Evolutionary conservation across 2,113 vertebrate genomes (phyloP).

Genomic region (Hiodon tergisus): DNA sequence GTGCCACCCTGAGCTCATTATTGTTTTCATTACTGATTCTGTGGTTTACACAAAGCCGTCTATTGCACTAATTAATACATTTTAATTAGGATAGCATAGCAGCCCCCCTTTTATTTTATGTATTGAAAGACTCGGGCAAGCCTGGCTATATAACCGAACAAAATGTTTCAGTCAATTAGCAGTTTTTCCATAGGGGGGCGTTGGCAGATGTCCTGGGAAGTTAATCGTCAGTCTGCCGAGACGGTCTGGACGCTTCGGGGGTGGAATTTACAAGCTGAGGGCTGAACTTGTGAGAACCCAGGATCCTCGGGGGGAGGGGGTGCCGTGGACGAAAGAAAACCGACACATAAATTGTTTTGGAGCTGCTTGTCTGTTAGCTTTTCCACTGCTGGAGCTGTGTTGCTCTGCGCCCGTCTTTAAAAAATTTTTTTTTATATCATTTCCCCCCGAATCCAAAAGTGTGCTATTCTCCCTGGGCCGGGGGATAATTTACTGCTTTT

Average conservation of each 20-base stretch:
- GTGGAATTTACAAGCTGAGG: slow-evolving; percentile 4
- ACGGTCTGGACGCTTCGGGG: background rate
- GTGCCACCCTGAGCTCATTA: no score
- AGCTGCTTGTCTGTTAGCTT: slow-evolving; percentile 25
- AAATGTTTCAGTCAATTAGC: no score
- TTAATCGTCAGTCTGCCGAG: background rate
- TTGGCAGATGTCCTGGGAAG: background rate
- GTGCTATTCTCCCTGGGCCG: background rate
- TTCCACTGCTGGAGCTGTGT: slow-evolving; percentile 32
- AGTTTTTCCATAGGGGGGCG: background rate
- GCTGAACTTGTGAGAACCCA: background rate
- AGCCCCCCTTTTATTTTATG: no score
- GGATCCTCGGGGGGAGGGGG: background rate
- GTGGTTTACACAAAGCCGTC: no score
- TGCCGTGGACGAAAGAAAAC: background rate
- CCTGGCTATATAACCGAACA: no score
- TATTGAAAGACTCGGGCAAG: no score
- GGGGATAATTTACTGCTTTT: slow-evolving; percentile 30
- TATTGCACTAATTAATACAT: no score
- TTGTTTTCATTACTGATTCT: no score
- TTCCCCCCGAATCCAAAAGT: slow-evolving; percentile 1
- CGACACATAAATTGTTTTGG: slow-evolving; percentile 29
- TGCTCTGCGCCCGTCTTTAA: slow-evolving; percentile 25
- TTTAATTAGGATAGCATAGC: no score
- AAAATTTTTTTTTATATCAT: background rate